phyloP scores from a whole-genome alignment of 2,888 invertebrate genomes.

The Anorthoa munda region DNA sequence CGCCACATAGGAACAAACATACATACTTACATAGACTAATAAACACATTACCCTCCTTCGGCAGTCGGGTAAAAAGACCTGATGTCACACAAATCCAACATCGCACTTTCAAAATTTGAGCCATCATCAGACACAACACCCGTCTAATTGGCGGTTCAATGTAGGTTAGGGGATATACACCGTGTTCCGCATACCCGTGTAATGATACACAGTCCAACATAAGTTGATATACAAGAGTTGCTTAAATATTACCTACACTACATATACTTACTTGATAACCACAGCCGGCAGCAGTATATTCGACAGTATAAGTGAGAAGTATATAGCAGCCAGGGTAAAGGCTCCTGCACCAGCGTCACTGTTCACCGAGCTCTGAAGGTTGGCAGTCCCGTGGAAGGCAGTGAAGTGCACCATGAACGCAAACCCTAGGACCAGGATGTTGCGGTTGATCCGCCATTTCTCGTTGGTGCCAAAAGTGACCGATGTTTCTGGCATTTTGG shows the following conservation, averaged over 20 bases:
- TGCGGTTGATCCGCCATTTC: slow-evolving; percentile 95
- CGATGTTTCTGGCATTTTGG: slow-evolving; percentile 73
- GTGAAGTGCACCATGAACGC: slow-evolving; percentile 98
- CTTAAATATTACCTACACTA: background rate
- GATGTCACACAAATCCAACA: too few relatives aligned
- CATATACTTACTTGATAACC: slow-evolving; percentile 93
- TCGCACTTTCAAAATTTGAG: too few relatives aligned
- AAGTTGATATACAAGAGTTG: background rate
- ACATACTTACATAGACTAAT: too few relatives aligned
- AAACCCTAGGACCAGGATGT: slow-evolving; percentile 95
- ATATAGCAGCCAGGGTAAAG: slow-evolving; percentile 96
- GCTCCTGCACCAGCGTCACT: slow-evolving; percentile 95
- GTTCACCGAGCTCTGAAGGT: slow-evolving; percentile 96
- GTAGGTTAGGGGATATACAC: too few relatives aligned
- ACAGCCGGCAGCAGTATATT: slow-evolving; percentile 97
- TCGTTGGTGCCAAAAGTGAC: slow-evolving; percentile 91
- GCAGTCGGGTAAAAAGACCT: too few relatives aligned
- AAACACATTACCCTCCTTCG: too few relatives aligned
- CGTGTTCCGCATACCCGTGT: too few relatives aligned
- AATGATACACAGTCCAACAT: background rate
- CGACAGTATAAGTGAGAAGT: slow-evolving; percentile 96
- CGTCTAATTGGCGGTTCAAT: too few relatives aligned
- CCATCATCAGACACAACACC: too few relatives aligned
- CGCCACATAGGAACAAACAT: too few relatives aligned
- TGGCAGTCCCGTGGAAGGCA: slow-evolving; percentile 96